A percentile compares a stretch with the other conserved stretches of the same genome.
phyloP scores from a whole-genome alignment of 2,888 invertebrate genomes.

The Yponomeuta evonymella region DNA sequence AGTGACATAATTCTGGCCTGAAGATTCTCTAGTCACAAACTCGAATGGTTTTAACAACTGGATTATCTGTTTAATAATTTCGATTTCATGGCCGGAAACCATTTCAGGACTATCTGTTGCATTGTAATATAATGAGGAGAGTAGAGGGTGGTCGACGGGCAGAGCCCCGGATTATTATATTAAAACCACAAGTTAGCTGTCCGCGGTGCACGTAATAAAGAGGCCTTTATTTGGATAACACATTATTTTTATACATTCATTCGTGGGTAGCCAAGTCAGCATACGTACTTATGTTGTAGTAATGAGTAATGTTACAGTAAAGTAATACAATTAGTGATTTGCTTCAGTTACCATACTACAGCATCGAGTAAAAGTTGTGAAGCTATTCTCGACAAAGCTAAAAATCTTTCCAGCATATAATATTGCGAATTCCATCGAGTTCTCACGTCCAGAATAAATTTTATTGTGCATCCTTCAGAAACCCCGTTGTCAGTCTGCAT shows the following conservation, averaged over 20 bases:
- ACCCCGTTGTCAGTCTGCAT: constrained; percentile 14
- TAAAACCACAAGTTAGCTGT: too few species aligned
- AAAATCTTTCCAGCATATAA: constrained; percentile 19
- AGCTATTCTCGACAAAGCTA: constrained; percentile 21
- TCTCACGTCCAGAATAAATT: constrained; percentile 19
- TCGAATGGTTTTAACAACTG: constrained; percentile 21
- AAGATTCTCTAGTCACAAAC: constrained; percentile 24
- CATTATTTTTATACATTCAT: too few species aligned
- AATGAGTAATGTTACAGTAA: too few species aligned
- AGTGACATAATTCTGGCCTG: constrained; percentile 11
- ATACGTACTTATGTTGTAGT: too few species aligned
- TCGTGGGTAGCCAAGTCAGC: too few species aligned
- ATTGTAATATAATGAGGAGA: too few species aligned
- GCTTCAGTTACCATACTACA: too few species aligned
- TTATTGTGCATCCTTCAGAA: constrained; percentile 10
- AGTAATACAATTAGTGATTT: too few species aligned
- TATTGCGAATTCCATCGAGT: constrained; percentile 20
- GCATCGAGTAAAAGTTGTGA: constrained; percentile 21
- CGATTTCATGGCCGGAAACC: constrained; percentile 18
- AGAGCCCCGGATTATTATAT: too few species aligned
- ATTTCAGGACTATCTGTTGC: constrained; percentile 21
- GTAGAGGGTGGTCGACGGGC: too few species aligned
- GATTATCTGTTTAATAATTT: constrained; percentile 19
- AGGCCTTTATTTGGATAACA: too few species aligned
- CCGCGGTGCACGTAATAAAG: too few species aligned